phyloP scores from a whole-genome alignment of 1,140 invertebrate species.

The Platyscapa corneri region DNA sequence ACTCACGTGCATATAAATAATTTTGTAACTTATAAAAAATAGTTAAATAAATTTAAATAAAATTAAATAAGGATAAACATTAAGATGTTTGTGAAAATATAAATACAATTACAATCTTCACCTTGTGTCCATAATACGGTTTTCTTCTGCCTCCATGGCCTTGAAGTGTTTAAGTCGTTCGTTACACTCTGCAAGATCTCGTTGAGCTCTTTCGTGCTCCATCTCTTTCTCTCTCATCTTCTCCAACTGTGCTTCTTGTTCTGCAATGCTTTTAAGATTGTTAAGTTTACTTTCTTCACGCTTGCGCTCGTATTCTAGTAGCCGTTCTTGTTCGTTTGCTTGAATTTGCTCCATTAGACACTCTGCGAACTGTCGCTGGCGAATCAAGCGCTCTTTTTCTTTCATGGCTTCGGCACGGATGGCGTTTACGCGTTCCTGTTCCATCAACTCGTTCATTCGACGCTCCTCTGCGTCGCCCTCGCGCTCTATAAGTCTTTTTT shows the following conservation, averaged over 20 bases:
- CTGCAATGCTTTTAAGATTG: conserved; percentile 75
- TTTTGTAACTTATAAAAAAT: too few relatives aligned
- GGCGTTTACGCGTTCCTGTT: conserved; percentile 75
- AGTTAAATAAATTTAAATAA: too few relatives aligned
- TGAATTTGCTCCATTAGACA: conserved; percentile 76
- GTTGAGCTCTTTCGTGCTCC: conserved; percentile 70
- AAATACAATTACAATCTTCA: conserved; percentile 50
- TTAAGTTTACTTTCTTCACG: conserved; percentile 80
- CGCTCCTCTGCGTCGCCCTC: conserved; percentile 77
- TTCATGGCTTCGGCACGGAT: conserved; percentile 69
- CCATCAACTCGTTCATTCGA: conserved; percentile 78
- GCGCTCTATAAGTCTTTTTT: conserved; percentile 71
- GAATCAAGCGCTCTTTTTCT: conserved; percentile 61
- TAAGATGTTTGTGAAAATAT: too few relatives aligned
- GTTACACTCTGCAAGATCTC: conserved; percentile 76
- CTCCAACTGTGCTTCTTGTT: conserved; percentile 75
- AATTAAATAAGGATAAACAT: too few relatives aligned
- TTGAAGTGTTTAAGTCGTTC: conserved; percentile 76
- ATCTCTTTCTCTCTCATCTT: conserved; percentile 68
- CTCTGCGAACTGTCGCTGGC: conserved; percentile 67
- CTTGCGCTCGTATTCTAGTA: conserved; percentile 79
- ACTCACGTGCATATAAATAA: too few relatives aligned
- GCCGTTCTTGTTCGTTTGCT: conserved; percentile 76
- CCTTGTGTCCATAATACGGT: conserved; percentile 77
- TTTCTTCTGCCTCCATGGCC: conserved; percentile 76